phyloP scores from a whole-genome alignment of 1,140 invertebrate genomes.

The Drosophila orosa region DNA sequence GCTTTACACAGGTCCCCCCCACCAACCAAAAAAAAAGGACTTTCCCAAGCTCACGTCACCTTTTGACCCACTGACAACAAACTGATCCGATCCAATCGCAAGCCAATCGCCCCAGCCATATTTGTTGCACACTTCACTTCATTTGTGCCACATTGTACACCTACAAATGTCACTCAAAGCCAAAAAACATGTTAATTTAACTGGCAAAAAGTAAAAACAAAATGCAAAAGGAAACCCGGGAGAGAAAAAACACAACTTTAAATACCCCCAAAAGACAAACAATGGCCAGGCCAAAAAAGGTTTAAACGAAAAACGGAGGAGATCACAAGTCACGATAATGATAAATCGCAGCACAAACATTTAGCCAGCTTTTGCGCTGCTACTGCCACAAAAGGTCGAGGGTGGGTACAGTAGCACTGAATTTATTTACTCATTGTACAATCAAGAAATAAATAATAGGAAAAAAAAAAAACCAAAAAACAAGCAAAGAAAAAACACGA shows the following conservation, averaged over 20 bases:
- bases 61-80: constrained; percentile 45
- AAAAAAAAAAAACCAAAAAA: constrained; percentile 50
- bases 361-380: constrained; percentile 58
- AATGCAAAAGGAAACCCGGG: constrained; percentile 17
- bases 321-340: constrained; percentile 84
- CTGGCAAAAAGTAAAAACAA: constrained; percentile 56
- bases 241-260: constrained; percentile 41
- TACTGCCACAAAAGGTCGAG: constrained; percentile 82
- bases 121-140: constrained; percentile 82
- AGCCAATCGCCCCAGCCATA: constrained; percentile 63
- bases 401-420: constrained; percentile 78
- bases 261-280: constrained; percentile 48
- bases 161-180: constrained; percentile 81
- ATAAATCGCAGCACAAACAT: constrained; percentile 83
- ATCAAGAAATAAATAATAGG: constrained; percentile 80
- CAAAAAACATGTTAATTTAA: constrained; percentile 82
- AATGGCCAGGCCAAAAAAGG: constrained; percentile 54
- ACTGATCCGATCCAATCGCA: constrained; percentile 30
- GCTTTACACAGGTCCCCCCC: background rate
- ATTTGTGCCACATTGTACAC: constrained; percentile 82
- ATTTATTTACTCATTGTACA: constrained; percentile 83
- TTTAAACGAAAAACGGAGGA: constrained; percentile 76
- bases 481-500: constrained; percentile 31
- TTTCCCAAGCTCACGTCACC: constrained; percentile 40
- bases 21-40: constrained; percentile 10